Percentiles rank a stretch among this genome's conserved stretches.
Evolutionary conservation across 2,797 vertebrate genomes (phyloP).

Genomic region (Poecilia wingei): DNA sequence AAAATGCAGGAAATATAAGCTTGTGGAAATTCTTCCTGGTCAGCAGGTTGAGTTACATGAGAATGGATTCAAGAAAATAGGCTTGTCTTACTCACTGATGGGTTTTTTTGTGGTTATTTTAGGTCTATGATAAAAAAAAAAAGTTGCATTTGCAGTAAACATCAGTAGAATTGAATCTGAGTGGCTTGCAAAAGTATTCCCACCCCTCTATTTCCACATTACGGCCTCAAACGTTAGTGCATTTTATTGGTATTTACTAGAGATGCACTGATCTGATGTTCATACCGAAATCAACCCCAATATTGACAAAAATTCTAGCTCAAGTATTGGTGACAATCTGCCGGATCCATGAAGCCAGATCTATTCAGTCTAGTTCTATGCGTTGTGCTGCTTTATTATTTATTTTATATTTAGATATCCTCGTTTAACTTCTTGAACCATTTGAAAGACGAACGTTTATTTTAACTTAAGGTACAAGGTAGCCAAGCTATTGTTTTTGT

Average conservation of each 20-base stretch:
- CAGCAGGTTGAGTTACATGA: not conserved
- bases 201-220: not conserved
- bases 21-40: constrained; percentile 13
- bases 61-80: not conserved
- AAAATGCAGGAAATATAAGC: constrained; percentile 9
- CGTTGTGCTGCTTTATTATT: no score
- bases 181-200: not conserved
- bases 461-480: no score
- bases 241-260: not conserved
- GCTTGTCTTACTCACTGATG: not conserved
- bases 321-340: no score
- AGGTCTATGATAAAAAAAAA: not conserved
- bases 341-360: no score
- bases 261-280: no score
- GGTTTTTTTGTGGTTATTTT: not conserved
- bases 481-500: no score
- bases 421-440: no score
- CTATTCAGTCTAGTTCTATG: no score
- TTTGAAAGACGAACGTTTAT: no score
- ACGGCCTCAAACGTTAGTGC: not conserved
- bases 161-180: not conserved
- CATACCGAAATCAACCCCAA: no score
- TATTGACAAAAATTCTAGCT: no score
- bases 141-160: not conserved
- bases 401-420: no score